A percentile compares a stretch with the other conserved stretches of the same genome.
These are phyloP conservation scores for Sycophaga agraensis DNA, from an alignment of 1,140 invertebrate species.

Conservation along the genomic window DNA sequence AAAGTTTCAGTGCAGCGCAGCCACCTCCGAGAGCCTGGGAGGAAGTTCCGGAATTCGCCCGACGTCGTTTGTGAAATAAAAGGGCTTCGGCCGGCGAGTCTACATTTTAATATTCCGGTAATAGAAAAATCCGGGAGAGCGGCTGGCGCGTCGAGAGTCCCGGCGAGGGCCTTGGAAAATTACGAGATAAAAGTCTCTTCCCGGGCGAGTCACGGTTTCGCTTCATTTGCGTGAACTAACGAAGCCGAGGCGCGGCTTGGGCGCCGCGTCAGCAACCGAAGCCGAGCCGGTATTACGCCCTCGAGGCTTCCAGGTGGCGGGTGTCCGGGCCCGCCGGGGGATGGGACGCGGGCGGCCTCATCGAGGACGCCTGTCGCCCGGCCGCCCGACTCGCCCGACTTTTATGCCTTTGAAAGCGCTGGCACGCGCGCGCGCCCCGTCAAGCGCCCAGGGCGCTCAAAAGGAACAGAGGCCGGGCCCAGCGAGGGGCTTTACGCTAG, in stretches of 20 bases:
- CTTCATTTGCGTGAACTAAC: slow-evolving; percentile 40
- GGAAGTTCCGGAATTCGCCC: slow-evolving; percentile 1
- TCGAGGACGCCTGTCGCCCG: slow-evolving; percentile 10
- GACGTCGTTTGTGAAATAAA: neutral
- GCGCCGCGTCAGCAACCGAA: slow-evolving; percentile 35
- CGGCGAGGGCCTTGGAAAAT: slow-evolving; percentile 26
- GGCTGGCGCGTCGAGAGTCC: too few species aligned
- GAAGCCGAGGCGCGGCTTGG: slow-evolving; percentile 33
- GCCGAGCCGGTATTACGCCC: too few species aligned
- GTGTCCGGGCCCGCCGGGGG: too few species aligned
- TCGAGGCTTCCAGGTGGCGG: too few species aligned
- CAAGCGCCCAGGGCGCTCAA: too few species aligned
- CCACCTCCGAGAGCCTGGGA: too few species aligned
- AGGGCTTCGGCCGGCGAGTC: neutral
- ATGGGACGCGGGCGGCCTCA: too few species aligned
- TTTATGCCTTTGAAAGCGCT: slow-evolving; percentile 17
- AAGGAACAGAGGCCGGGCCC: too few species aligned
- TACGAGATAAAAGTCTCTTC: slow-evolving; percentile 36
- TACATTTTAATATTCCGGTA: slow-evolving; percentile 18
- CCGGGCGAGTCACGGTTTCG: slow-evolving; percentile 25
- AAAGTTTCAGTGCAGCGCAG: too few species aligned
- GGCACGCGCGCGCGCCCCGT: too few species aligned
- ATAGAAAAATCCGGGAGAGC: slow-evolving; percentile 20
- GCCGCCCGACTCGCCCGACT: slow-evolving; percentile 8
- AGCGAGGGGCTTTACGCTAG: slow-evolving; percentile 2